Conservation (phyloP, 1,140 invertebrate genomes). For the Papilio polytes region DNA sequence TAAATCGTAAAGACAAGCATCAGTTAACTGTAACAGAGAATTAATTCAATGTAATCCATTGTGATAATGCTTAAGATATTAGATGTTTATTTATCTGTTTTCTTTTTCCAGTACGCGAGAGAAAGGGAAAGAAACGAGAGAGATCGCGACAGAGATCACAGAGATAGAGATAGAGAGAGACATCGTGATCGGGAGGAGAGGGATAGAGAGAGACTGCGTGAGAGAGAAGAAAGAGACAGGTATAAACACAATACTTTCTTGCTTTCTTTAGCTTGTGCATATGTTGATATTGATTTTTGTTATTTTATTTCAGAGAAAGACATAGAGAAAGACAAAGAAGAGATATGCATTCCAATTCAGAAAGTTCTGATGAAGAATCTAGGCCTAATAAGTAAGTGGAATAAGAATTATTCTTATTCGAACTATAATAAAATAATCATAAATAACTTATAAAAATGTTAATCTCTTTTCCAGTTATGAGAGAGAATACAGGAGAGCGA, state of each 20-base stretch:
- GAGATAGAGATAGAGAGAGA: slow-evolving; percentile 78
- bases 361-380: slow-evolving; percentile 85
- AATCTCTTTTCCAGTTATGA: slow-evolving; percentile 73
- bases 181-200: slow-evolving; percentile 79
- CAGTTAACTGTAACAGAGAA: too few species aligned
- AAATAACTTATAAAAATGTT: background rate
- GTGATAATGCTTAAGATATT: background rate
- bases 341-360: slow-evolving; percentile 82
- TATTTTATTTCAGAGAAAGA: slow-evolving; percentile 73
- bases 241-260: slow-evolving; percentile 41
- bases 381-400: slow-evolving; percentile 84
- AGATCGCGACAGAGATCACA: slow-evolving; percentile 81
- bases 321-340: slow-evolving; percentile 83
- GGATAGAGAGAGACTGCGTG: slow-evolving; percentile 78
- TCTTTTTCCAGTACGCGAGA: slow-evolving; percentile 79
- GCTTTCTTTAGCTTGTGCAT: background rate
- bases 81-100: background rate
- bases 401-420: slow-evolving; percentile 47
- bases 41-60: too few species aligned
- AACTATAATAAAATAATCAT: background rate
- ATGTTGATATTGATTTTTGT: slow-evolving; percentile 10
- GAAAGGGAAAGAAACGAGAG: slow-evolving; percentile 81
- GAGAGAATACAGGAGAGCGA: slow-evolving; percentile 83
- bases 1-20: too few species aligned
- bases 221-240: slow-evolving; percentile 81